Conservation (phyloP, 1,140 invertebrate genomes). For the Drosophila pachea region DNA sequence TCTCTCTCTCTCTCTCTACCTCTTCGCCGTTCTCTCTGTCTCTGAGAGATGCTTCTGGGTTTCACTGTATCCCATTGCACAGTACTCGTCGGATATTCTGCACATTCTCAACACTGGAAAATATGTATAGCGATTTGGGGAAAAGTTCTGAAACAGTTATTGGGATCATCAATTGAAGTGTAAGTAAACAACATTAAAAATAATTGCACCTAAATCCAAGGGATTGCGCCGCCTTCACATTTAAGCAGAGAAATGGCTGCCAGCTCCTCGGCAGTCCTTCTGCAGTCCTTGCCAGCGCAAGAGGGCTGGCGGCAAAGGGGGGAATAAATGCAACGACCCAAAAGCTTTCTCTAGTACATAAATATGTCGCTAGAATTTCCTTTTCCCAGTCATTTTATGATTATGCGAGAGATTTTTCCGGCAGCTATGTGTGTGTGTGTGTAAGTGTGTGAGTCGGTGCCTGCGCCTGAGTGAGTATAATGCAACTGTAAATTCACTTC, state of each 20-base stretch:
- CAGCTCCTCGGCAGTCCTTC: constrained; percentile 19
- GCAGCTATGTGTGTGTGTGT: constrained; percentile 13
- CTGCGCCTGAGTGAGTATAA: constrained; percentile 50
- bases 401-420: constrained; percentile 77
- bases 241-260: constrained; percentile 62
- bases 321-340: constrained; percentile 44
- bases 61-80: neutral
- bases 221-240: constrained; percentile 74
- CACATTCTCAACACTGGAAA: constrained; percentile 27
- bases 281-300: neutral
- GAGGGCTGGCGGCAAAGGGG: constrained; percentile 11
- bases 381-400: constrained; percentile 76
- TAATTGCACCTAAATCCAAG: constrained; percentile 76
- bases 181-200: constrained; percentile 78
- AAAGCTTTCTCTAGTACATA: constrained; percentile 74
- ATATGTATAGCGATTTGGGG: constrained; percentile 54
- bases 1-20: too few relatives aligned
- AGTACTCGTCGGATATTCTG: constrained; percentile 11
- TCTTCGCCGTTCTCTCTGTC: too few relatives aligned
- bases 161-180: constrained; percentile 76
- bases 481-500: constrained; percentile 57
- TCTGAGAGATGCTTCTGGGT: too few relatives aligned
- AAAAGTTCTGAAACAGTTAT: constrained; percentile 75
- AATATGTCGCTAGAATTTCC: constrained; percentile 71
- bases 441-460: constrained; percentile 21